These are phyloP conservation scores for Oryzias celebensis DNA, from an alignment of 2,113 vertebrate genomes.

Conservation along the genomic window DNA sequence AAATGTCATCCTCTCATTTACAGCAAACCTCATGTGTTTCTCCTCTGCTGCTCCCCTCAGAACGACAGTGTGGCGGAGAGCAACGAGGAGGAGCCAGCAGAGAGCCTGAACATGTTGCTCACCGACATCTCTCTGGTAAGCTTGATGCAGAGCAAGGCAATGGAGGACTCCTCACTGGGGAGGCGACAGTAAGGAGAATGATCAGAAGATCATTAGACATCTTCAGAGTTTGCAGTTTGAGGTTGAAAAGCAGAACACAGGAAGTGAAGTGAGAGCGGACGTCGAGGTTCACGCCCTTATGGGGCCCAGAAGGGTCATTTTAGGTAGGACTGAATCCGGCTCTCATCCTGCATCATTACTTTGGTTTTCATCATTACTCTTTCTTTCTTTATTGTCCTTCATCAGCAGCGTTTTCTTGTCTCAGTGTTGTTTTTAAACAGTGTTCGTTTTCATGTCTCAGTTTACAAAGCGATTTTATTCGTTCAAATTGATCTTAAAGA, in stretches of 20 bases:
- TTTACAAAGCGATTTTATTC: background rate
- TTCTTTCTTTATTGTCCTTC: slow-evolving; percentile 30
- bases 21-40: background rate
- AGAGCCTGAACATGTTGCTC: slow-evolving; percentile 81
- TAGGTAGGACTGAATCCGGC: slow-evolving; percentile 9
- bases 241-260: slow-evolving; percentile 8
- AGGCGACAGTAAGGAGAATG: slow-evolving; percentile 6
- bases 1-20: slow-evolving; percentile 8
- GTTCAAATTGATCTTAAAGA: too few species aligned
- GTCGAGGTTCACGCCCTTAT: background rate
- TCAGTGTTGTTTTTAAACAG: slow-evolving; percentile 27
- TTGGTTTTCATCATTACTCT: background rate
- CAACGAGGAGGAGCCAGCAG: slow-evolving; percentile 75
- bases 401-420: slow-evolving; percentile 37
- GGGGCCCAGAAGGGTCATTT: background rate
- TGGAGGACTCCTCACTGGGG: slow-evolving; percentile 6
- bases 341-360: slow-evolving; percentile 38
- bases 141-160: slow-evolving; percentile 4
- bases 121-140: slow-evolving; percentile 94
- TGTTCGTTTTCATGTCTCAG: slow-evolving; percentile 37
- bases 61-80: slow-evolving; percentile 85
- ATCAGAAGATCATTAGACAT: slow-evolving; percentile 8
- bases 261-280: background rate
- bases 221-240: slow-evolving; percentile 18
- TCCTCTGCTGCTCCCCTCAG: slow-evolving; percentile 65